Percentiles rank a stretch among this genome's conserved stretches.
Conservation (phyloP, 23 tunicate genomes). For the Ascidia mentula region DNA sequence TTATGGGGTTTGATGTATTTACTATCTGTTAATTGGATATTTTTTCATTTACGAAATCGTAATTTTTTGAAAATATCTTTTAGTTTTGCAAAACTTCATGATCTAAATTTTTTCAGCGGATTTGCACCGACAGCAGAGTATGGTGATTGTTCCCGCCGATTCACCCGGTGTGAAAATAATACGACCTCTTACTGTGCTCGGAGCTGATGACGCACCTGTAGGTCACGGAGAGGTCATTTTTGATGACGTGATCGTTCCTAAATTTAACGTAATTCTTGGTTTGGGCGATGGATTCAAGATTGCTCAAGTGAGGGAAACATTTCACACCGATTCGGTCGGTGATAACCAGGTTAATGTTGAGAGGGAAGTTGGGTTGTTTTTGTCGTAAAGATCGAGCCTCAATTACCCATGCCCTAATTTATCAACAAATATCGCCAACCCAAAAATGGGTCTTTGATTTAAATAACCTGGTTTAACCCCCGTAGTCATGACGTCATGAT, state of each 20-base stretch:
- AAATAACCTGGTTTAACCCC: not conserved
- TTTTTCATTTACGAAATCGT: too few relatives aligned
- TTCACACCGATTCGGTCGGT: too few relatives aligned
- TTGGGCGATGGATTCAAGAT: slow-evolving; percentile 84
- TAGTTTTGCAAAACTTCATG: too few relatives aligned
- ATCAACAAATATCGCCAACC: not conserved
- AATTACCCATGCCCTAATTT: too few relatives aligned
- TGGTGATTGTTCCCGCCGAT: slow-evolving; percentile 87
- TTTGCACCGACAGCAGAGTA: slow-evolving; percentile 73
- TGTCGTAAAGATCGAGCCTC: too few relatives aligned
- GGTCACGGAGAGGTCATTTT: slow-evolving; percentile 87
- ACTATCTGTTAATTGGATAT: too few relatives aligned
- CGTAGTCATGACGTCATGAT: not conserved
- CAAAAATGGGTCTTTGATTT: not conserved
- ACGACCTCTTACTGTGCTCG: slow-evolving; percentile 76
- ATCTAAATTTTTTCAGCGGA: slow-evolving; percentile 9
- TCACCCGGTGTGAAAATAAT: slow-evolving; percentile 82
- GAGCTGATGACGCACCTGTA: slow-evolving; percentile 81
- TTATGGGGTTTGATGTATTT: too few relatives aligned
- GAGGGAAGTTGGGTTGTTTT: too few relatives aligned
- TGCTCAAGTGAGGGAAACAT: slow-evolving; percentile 80
- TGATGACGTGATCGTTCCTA: slow-evolving; percentile 84
- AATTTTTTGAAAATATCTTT: too few relatives aligned
- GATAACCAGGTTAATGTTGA: too few relatives aligned
- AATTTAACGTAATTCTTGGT: slow-evolving; percentile 65